Conservation (phyloP, 2,888 invertebrate species). For the Thereva unica region DNA sequence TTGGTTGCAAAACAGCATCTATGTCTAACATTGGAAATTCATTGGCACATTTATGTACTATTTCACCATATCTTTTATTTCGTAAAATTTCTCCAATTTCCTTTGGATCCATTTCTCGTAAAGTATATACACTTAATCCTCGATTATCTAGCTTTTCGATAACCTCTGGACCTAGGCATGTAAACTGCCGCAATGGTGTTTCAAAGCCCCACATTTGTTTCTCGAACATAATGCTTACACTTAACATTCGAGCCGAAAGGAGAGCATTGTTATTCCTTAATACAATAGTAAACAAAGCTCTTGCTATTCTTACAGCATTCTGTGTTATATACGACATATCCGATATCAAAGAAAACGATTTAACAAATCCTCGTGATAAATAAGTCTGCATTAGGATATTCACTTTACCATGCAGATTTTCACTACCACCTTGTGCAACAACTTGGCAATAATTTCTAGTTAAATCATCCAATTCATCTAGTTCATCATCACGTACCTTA, state of each 20-base stretch:
- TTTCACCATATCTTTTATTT: slow-evolving; percentile 73
- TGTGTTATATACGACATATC: slow-evolving; percentile 61
- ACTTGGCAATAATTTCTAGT: slow-evolving; percentile 75
- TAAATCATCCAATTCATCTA: slow-evolving; percentile 84
- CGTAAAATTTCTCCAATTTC: slow-evolving; percentile 83
- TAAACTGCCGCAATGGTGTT: slow-evolving; percentile 85
- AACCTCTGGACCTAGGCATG: slow-evolving; percentile 74
- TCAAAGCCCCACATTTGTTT: slow-evolving; percentile 87
- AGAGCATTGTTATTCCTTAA: slow-evolving; percentile 87
- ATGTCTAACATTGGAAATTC: slow-evolving; percentile 85
- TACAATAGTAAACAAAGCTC: slow-evolving; percentile 93
- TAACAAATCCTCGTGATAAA: slow-evolving; percentile 79
- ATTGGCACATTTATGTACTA: slow-evolving; percentile 80
- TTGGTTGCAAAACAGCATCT: slow-evolving; percentile 88
- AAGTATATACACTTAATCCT: slow-evolving; percentile 72
- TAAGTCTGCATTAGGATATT: slow-evolving; percentile 92
- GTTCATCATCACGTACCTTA: slow-evolving; percentile 94
- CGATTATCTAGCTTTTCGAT: slow-evolving; percentile 80
- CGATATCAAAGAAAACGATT: slow-evolving; percentile 59
- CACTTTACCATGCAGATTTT: slow-evolving; percentile 92
- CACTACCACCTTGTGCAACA: slow-evolving; percentile 78
- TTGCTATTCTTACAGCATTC: slow-evolving; percentile 87
- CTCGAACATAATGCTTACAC: slow-evolving; percentile 91
- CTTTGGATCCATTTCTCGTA: slow-evolving; percentile 84
- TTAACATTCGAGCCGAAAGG: slow-evolving; percentile 82